A percentile compares a stretch with the other conserved stretches of the same genome.
Evolutionary conservation across 2,888 invertebrate genomes (phyloP).

Genomic region (Phengaris alcon): DNA sequence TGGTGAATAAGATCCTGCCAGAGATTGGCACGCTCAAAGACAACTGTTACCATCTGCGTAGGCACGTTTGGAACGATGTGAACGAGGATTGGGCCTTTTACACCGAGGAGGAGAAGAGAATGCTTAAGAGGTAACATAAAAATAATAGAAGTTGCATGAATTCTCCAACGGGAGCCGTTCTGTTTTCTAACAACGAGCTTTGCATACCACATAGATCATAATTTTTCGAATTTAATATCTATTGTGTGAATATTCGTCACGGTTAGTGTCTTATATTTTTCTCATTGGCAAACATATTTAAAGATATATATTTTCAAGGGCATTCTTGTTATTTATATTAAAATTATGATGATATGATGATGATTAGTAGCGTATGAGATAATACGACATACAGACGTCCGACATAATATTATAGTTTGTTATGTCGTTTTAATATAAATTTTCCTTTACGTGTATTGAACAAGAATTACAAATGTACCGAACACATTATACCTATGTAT

Average conservation of each 20-base stretch:
- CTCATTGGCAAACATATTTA: constrained; percentile 9
- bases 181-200: too few relatives aligned
- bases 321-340: not conserved
- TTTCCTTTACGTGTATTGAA: not conserved
- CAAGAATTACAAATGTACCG: not conserved
- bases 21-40: constrained; percentile 90
- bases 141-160: too few relatives aligned
- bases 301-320: constrained; percentile 2
- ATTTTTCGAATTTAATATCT: not conserved
- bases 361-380: not conserved
- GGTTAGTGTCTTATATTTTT: not conserved
- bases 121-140: constrained; percentile 86
- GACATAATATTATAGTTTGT: not conserved
- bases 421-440: not conserved
- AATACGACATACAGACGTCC: not conserved
- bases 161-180: too few relatives aligned
- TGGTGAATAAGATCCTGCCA: constrained; percentile 87
- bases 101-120: constrained; percentile 91
- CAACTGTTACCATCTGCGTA: constrained; percentile 92
- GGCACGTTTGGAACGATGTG: constrained; percentile 94
- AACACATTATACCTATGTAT: not conserved
- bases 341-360: not conserved
- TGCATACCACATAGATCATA: too few relatives aligned
- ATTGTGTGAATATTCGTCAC: constrained; percentile 1
- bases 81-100: constrained; percentile 97